Conservation (phyloP, 2,113 vertebrate genomes). For the Isichthys henryi region DNA sequence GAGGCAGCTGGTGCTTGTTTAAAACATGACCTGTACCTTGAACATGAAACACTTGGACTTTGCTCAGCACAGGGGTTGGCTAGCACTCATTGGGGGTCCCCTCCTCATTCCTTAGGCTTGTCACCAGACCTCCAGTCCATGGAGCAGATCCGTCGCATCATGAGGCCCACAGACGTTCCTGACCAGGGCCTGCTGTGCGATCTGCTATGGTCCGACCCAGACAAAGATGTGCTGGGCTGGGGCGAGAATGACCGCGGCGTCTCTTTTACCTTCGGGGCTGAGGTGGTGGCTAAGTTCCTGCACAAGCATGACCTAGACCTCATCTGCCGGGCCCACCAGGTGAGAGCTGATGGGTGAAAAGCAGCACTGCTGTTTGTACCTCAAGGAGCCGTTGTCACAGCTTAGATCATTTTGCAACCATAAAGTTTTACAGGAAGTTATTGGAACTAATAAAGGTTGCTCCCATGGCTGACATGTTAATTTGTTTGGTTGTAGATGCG, state of each 20-base stretch:
- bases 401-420: not conserved
- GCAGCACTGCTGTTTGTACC: not conserved
- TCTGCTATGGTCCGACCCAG: slow-evolving; percentile 75
- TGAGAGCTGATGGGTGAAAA: slow-evolving; percentile 26
- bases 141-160: slow-evolving; percentile 77
- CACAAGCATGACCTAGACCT: slow-evolving; percentile 80
- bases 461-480: not conserved
- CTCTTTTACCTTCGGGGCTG: slow-evolving; percentile 75
- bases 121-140: slow-evolving; percentile 77
- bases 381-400: not conserved
- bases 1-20: not conserved
- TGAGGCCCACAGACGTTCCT: slow-evolving; percentile 76
- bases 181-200: slow-evolving; percentile 77
- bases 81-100: not conserved
- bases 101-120: slow-evolving; percentile 43
- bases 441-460: not conserved
- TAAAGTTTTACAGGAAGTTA: not conserved
- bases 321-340: slow-evolving; percentile 79
- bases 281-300: slow-evolving; percentile 78
- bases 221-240: slow-evolving; percentile 81
- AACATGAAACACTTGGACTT: not conserved
- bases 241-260: slow-evolving; percentile 75
- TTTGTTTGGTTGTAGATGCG: not conserved
- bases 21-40: not conserved
- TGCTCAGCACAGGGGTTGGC: not conserved